A percentile compares a stretch with the other conserved stretches of the same genome.
Conservation (phyloP, 35 echinoderm and acorn worm species). For the Amphiura filiformis region DNA sequence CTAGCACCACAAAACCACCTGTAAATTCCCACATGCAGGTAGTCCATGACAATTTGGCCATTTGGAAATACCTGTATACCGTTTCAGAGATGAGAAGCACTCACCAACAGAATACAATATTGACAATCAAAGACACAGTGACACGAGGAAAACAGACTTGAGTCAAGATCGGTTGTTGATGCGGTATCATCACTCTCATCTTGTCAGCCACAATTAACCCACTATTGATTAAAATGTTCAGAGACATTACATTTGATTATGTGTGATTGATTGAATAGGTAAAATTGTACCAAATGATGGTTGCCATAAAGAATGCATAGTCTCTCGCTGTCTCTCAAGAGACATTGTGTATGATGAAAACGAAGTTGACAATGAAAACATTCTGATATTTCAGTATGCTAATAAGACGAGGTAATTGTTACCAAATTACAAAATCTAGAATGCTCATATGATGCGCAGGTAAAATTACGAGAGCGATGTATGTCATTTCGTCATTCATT, state of each 20-base stretch:
- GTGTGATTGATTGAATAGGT: not conserved
- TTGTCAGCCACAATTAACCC: not conserved
- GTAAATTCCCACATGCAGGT: not conserved
- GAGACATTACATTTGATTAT: not conserved
- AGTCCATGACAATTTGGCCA: not conserved
- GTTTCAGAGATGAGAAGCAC: not conserved
- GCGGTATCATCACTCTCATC: not conserved
- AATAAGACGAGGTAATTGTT: not conserved
- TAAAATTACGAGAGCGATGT: not conserved
- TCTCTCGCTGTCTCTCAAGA: not conserved
- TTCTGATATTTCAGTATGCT: not conserved
- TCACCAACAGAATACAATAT: not conserved
- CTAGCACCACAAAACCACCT: too few relatives aligned
- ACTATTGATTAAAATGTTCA: constrained; percentile 1
- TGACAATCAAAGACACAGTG: not conserved
- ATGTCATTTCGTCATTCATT: not conserved
- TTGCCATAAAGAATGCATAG: not conserved
- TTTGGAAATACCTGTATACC: too few relatives aligned
- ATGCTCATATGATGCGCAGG: not conserved
- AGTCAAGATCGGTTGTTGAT: not conserved
- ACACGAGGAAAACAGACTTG: not conserved
- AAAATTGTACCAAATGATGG: not conserved
- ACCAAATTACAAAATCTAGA: not conserved
- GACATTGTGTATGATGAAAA: not conserved
- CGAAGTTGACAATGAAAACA: not conserved